Base-by-base conservation (phyloP, 2,888 invertebrate genomes). In the Sinhomidia bicolor region DNA sequence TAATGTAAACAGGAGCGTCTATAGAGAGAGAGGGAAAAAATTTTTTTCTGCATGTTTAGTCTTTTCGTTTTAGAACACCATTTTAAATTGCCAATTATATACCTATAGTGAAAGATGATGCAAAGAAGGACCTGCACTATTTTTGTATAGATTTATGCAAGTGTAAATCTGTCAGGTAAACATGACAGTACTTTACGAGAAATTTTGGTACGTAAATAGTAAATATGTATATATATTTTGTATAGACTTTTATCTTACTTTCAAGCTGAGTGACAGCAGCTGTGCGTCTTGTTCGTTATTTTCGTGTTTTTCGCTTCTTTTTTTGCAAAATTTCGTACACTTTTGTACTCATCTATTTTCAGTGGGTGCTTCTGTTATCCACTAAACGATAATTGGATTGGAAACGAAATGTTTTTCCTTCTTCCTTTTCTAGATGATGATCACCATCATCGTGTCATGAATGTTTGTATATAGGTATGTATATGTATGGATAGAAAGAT, bases 361-460 rank as follows among this genome's bases (percentile, higher is more conserved):
- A 17, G 29, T 32, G 32, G n/a, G 60, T 60, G 60, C 12, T 3
- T 26, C 6, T 4, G 5, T 41, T 0, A 12, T 32, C 10, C 12
- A 78, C 10, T 5, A 20, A 47, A 62, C 14, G 62, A 62, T 62
- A 62, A 81, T 81, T 81, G 81, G 81, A 44, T 65, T 47, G 44
- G 62, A 44, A 62, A 80, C 20, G 65, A 65, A 81, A 81, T 82
- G 82, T 82, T 82, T 81, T n/a, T 36, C 26, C 17, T 44, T 4
- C 29, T n/a, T 0, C 32, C 51, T 1, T 74, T 12, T 14, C 4
- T 14, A 71, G 17, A 47, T 2, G 60, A 26, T 20, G 60, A 60
- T 60, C 10, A 60, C 12, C 23, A 26, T 5, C 60, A 60, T 23
- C 60, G 9, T 60, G 60, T 60, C 60, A 60, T 60, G 17, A 9